Base-by-base conservation (phyloP, 2,797 vertebrate genomes). In the Alfaro cultratus region DNA sequence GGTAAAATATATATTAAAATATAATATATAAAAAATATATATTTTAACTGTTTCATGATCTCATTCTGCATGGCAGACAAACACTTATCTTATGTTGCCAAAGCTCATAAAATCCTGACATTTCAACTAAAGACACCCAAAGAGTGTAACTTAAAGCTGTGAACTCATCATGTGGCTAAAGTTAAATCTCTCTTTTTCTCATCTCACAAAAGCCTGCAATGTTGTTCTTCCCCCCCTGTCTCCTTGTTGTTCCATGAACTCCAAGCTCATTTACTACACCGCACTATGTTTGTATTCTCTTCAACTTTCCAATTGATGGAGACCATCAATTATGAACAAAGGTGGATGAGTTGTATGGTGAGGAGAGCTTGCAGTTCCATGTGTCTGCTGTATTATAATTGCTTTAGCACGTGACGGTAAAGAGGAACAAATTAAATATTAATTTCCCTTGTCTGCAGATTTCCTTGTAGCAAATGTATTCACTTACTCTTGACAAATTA, bases 321-420 rank as follows among this genome's bases (percentile, higher is more conserved):
- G 75, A 79, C 57, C 84, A 90, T 91, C 83, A 88, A 85, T 91
- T 88, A 92, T 91, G 88, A 86, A 87, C 80, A 79, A 43, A 86
- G 47, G 55, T 84, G 71, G 46, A 67, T 81, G 80, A 85, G 39
- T 79, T 72, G 64, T 36, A 15, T 1, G 6, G 23, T 73, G 76
- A 82, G 74, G 43, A 85, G 47, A 79, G 51, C 53, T 76, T 79
- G 77, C 76, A 83, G 60, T 36, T 87, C 88, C 43, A 79, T 64
- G 49, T 85, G 82, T 85, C 85, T 75, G 86, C 64, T 82, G 11
- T 86, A 74, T 55, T 49, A 47, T 21, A 77, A 67, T 85, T 62
- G 36, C 16, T 47, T 67, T 41, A 73, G 11, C 43, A n/a, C 73
- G 46, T 21, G 29, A 73, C 87, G 80, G 47, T 77, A 68, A 55